Percentiles rank a stretch among this genome's conserved stretches.
These are phyloP conservation scores for Channa striata DNA, from an alignment of 2,797 vertebrate species.

Conservation along the genomic window DNA sequence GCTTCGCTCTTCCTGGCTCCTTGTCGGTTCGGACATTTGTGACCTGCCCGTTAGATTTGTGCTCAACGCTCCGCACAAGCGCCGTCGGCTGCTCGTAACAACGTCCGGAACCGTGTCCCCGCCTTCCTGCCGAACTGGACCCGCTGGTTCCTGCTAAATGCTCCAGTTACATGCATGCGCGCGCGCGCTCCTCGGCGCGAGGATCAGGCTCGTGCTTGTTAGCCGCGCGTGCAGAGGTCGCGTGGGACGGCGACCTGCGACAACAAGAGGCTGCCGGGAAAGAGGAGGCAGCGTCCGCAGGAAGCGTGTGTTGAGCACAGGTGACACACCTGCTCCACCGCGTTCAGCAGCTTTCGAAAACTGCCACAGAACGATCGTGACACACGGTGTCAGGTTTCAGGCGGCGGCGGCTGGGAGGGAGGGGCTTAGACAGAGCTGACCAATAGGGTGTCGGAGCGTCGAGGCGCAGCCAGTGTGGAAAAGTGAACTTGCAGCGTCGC, in stretches of 20 bases:
- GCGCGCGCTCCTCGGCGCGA: constrained; percentile 25
- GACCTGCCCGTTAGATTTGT: too few relatives aligned
- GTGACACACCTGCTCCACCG: not conserved
- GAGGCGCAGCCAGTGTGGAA: constrained; percentile 58
- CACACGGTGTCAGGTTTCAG: constrained; percentile 73
- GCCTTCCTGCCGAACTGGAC: too few relatives aligned
- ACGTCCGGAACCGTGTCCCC: too few relatives aligned
- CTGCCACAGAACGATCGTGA: not conserved
- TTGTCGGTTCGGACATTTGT: too few relatives aligned
- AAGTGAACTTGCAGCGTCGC: constrained; percentile 30
- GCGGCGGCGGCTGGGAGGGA: constrained; percentile 59
- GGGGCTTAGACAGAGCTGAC: constrained; percentile 49
- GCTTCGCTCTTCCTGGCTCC: too few relatives aligned
- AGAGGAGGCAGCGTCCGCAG: not conserved
- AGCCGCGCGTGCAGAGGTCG: constrained; percentile 26
- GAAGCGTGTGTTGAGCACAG: not conserved
- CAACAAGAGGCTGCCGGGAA: not conserved
- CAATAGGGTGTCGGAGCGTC: constrained; percentile 53
- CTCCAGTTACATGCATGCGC: constrained; percentile 1
- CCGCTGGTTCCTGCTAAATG: too few relatives aligned
- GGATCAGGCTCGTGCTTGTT: constrained; percentile 10
- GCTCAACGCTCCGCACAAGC: too few relatives aligned
- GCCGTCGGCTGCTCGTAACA: too few relatives aligned
- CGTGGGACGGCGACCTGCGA: not conserved
- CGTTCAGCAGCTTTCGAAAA: not conserved